A percentile compares a stretch with the other conserved stretches of the same genome.
These are phyloP conservation scores for Drosophila eohydei DNA, from an alignment of 2,888 invertebrate species.

Conservation along the genomic window DNA sequence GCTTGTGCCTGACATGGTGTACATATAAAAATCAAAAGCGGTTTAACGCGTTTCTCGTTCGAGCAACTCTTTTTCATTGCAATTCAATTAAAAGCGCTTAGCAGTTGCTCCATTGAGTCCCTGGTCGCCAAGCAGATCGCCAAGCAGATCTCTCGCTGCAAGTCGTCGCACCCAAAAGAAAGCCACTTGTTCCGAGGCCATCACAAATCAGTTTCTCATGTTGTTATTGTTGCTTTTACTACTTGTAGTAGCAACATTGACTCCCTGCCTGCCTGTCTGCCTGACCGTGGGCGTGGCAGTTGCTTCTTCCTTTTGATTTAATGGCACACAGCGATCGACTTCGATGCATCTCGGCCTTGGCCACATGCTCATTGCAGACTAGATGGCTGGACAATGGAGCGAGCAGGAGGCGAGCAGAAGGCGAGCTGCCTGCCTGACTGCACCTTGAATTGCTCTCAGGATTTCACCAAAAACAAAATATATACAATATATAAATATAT, in stretches of 20 bases:
- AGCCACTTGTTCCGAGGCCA: conserved; percentile 63
- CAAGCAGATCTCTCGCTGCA: conserved; percentile 37
- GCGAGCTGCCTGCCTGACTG: conserved; percentile 12
- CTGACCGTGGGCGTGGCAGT: conserved; percentile 48
- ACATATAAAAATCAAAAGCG: conserved; percentile 77
- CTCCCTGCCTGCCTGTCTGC: conserved; percentile 14
- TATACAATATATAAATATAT: too few relatives aligned
- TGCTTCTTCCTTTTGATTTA: conserved; percentile 67
- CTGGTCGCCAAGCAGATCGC: conserved; percentile 20
- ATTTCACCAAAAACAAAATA: conserved; percentile 61
- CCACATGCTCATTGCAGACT: conserved; percentile 20
- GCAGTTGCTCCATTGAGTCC: conserved; percentile 33
- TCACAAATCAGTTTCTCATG: conserved; percentile 58
- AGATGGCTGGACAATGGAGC: neutral
- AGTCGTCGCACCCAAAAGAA: conserved; percentile 76
- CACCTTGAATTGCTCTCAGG: conserved; percentile 49
- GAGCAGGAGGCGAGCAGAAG: neutral
- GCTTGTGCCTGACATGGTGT: conserved; percentile 20
- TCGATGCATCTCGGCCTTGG: conserved; percentile 48
- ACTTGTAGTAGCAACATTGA: conserved; percentile 42
- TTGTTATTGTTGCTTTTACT: conserved; percentile 17
- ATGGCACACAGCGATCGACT: conserved; percentile 39
- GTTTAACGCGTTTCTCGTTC: conserved; percentile 77
- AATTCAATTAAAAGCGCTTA: conserved; percentile 77
- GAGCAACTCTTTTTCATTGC: conserved; percentile 59